Evolutionary conservation across 2,888 invertebrate genomes (phyloP), one percentile per base, ranked within the genome.

Genomic region (Lithophane leautieri): DNA sequence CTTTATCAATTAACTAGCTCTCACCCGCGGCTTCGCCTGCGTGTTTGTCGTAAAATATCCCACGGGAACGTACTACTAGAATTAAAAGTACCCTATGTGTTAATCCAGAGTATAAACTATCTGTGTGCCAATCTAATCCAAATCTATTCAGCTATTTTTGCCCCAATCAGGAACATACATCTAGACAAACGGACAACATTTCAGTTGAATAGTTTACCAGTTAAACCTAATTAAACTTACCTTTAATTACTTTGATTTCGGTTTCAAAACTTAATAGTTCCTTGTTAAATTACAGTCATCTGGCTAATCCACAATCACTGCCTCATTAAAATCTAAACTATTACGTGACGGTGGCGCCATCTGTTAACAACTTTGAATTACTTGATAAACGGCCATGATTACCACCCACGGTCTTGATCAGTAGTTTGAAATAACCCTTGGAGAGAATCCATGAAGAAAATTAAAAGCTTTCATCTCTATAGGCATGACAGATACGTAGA

Each of bases 221-320:
- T 25, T 63, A n/a, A 9, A 44, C 14, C 16, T 9, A 34, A 11
- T n/a, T 16, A 67, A 67, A 67, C n/a, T 61, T 78, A 11, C 7
- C 19, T 42, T 47, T 62, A 63, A 42, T 25, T 19, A 68, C 70
- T 83, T 68, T 76, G 76, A 84, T 79, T 72, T 69, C 73, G 65
- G 71, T 76, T 70, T 34, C 60, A 19, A 76, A 86, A 77, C 68
- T 79, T 70, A 58, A 63, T 72, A 79, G 67, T 65, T 70, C 14
- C 47, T 70, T 63, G 60, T 75, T 54, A 66, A 78, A 84, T 65
- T 65, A 67, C 9, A 66, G 69, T 44, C 61, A 81, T 75, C 47
- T 60, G 34, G 40, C 19, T 40, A 42, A 56, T 25, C 12, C 63
- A 44, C 7, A 47, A 47, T 70, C 34, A n/a, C 19, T 22, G 28